A percentile compares a stretch with the other conserved stretches of the same genome.
Evolutionary conservation across 2,888 invertebrate species (phyloP).

Genomic region (Diaphora mendica): DNA sequence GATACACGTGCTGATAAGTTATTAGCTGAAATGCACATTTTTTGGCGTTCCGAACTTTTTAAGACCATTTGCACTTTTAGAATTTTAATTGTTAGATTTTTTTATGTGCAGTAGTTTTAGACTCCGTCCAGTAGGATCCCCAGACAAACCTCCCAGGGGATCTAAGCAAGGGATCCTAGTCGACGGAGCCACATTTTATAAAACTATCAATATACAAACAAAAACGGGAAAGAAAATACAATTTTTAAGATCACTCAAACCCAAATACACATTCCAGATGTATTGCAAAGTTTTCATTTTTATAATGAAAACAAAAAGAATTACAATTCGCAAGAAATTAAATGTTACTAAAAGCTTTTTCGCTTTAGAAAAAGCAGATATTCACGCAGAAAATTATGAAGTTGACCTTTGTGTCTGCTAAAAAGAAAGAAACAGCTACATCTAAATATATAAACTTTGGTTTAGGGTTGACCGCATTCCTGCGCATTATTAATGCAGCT

Average conservation of each 20-base stretch:
- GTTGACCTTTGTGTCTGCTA: slow-evolving; percentile 19
- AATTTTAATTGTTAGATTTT: no score
- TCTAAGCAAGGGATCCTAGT: no score
- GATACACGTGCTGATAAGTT: no score
- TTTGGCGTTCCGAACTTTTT: no score
- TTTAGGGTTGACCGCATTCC: slow-evolving; percentile 29
- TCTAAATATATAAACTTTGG: slow-evolving; percentile 31
- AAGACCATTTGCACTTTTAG: no score
- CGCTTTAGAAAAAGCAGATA: not conserved
- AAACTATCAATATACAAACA: no score
- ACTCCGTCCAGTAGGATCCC: no score
- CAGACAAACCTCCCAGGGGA: no score
- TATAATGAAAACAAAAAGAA: not conserved
- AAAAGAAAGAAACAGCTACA: slow-evolving; percentile 20
- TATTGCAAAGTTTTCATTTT: not conserved
- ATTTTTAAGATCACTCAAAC: not conserved
- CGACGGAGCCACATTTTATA: no score
- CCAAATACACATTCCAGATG: not conserved
- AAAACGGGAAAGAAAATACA: not conserved
- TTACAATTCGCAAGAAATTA: not conserved
- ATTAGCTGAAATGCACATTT: no score
- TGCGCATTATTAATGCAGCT: slow-evolving; percentile 33
- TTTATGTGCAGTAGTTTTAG: no score
- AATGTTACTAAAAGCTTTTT: not conserved
- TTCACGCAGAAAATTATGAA: slow-evolving; percentile 19